Base-by-base conservation (phyloP, 2,888 invertebrate species). In the Zelleria hepariella region DNA sequence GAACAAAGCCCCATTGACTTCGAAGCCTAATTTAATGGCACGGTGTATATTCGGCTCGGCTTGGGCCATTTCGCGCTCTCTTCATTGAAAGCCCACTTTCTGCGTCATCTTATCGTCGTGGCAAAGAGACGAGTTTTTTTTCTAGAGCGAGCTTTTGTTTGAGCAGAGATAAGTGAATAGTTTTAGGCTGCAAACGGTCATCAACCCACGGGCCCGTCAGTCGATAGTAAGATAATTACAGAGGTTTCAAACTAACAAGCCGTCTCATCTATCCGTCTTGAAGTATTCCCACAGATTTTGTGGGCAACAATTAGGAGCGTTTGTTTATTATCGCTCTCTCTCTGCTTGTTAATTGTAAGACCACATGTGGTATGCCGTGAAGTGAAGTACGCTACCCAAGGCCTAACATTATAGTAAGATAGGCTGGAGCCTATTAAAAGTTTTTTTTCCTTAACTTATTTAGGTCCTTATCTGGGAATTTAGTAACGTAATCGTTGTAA, bases 101-200 rank as follows among this genome's bases (percentile, higher is more conserved):
- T 42, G 78, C 78, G 32, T 15, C 32, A 42, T 42, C 32, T 42
- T 42, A 15, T 15, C 15, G 15, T 42, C 32, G 32, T 42, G 32
- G 32, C 4, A 42, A 42, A 42, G 32, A 42, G 32, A 42, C 32
- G 32, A 42, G 32, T 42, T 42, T 75, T 65, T 67, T 65, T 62
- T 63, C 61, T 65, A 62, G 32, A 42, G 32, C 32, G 15, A 67
- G 67, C 75, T 77, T 86, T 86, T 86, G 85, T 87, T 84, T 82
- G 80, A 75, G 72, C 20, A 67, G 71, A 82, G 83, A 84, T 86
- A 82, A 85, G 80, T 83, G 83, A 82, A 82, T 82, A 82, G 70
- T 72, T 67, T 69, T 69, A 62, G 55, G 55, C 20, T 20, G 75
- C 71, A 71, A 74, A 76, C 81, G 83, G 84, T 82, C 82, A 77